Base-by-base conservation (phyloP, 1,140 invertebrate species). In the Drosophila sechellia region DNA sequence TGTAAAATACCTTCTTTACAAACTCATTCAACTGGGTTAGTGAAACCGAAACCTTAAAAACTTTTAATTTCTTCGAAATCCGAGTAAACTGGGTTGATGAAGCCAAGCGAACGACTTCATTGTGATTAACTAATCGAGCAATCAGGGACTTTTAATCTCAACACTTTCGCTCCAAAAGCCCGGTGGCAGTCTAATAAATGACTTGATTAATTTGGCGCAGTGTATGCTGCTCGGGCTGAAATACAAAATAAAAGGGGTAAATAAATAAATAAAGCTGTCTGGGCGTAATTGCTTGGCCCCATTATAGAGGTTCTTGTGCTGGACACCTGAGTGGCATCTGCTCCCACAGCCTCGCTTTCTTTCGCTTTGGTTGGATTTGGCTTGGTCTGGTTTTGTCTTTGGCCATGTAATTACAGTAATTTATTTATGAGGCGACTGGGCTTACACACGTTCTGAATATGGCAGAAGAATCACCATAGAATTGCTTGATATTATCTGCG, bases 311-410 rank as follows among this genome's bases (percentile, higher is more conserved):
- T 86, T 86, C 81, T 86, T 77, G 66, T 64, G 35, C 58, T 20
- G 68, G 73, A 66, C 79, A 81, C 66, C 68, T 81, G 65, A 65
- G 58, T 83, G 81, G 71, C 81, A 86, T 65, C 86, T 81, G 81
- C 79, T 87, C 83, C 83, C 83, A 87, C 83, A 89, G 81, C 70
- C 81, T 71, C 70, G 76, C 79, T 89, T 87, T 87, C 80, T 84
- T 85, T 66, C 17, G 60, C 20, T 15, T 37, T 12, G 48, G 27
- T 46, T 58, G 34, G 35, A 4, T 13, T 39, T 13, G 37, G 37
- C 12, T 39, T 39, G 37, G 37, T 39, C 8, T 31, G 31, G 48
- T 50, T 58, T 70, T 87, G 61, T 61, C 42, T 65, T 65, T 78
- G 52, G 25, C 48, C 31, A 40, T 54, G 64, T 79, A 83, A 87